A percentile compares a stretch with the other conserved stretches of the same genome.
Evolutionary conservation across 2,113 vertebrate genomes (phyloP).

Genomic region (Scomber colias): DNA sequence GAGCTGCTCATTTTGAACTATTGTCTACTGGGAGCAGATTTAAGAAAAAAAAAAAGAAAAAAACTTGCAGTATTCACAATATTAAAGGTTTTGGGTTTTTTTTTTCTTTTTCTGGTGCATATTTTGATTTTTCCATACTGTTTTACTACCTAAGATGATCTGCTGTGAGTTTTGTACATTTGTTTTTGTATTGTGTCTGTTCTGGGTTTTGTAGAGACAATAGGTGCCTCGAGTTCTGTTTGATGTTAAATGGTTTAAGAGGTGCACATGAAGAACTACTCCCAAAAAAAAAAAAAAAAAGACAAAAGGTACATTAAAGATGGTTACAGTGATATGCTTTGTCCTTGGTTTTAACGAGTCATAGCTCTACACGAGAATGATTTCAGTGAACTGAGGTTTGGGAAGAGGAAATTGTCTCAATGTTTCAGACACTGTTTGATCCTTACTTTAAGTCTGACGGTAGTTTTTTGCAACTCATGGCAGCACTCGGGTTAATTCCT

Average conservation of each 20-base stretch:
- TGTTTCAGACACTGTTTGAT: constrained; percentile 41
- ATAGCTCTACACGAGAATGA: constrained; percentile 12
- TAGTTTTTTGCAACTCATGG: constrained; percentile 31
- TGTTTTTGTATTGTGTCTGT: constrained; percentile 76
- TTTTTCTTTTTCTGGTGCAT: constrained; percentile 79
- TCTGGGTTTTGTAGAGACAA: constrained; percentile 74
- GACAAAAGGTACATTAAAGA: constrained; percentile 71
- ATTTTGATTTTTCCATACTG: constrained; percentile 80
- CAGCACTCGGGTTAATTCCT: constrained; percentile 47
- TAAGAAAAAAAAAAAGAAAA: constrained; percentile 5
- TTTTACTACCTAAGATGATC: constrained; percentile 78
- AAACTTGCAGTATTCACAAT: constrained; percentile 90
- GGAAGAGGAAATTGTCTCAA: not conserved
- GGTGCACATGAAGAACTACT: constrained; percentile 56
- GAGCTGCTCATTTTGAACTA: constrained; percentile 84
- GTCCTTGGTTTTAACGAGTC: constrained; percentile 84
- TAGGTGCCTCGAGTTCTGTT: constrained; percentile 76
- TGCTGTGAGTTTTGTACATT: constrained; percentile 82
- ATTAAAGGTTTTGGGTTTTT: constrained; percentile 68
- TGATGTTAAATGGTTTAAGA: constrained; percentile 54
- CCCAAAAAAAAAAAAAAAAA: constrained; percentile 12
- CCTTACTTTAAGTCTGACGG: constrained; percentile 26
- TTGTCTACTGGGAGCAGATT: constrained; percentile 76
- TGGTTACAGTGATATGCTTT: constrained; percentile 41
- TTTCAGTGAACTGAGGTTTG: constrained; percentile 32